Conservation (phyloP, 2,797 vertebrate genomes). For the Epinephelus coioides region DNA sequence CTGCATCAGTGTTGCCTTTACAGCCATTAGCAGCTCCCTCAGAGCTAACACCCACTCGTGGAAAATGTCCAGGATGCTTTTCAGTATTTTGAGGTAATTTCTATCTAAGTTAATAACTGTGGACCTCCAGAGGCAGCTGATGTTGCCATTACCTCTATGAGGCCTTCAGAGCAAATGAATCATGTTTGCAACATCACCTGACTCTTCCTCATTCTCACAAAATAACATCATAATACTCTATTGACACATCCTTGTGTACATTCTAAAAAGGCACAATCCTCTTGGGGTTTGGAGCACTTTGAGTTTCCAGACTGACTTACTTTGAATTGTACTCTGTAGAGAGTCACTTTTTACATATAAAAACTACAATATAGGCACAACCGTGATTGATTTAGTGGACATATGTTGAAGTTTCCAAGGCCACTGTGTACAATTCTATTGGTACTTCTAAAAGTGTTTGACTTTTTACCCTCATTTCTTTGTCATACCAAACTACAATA, state of each 20-base stretch:
- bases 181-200: background rate
- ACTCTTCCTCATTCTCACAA: background rate
- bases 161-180: background rate
- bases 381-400: constrained; percentile 10
- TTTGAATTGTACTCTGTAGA: constrained; percentile 19
- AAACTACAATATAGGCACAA: constrained; percentile 14
- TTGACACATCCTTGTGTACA: constrained; percentile 53
- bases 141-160: constrained; percentile 8
- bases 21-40: background rate
- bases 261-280: constrained; percentile 7
- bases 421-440: background rate
- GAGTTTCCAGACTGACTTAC: background rate
- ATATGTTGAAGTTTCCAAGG: background rate
- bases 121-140: constrained; percentile 3
- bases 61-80: constrained; percentile 57
- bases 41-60: background rate
- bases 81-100: constrained; percentile 61
- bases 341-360: constrained; percentile 17
- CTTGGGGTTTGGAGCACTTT: background rate
- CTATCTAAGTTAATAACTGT: constrained; percentile 34
- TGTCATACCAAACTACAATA: background rate
- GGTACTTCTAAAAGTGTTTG: background rate
- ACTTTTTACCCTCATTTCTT: background rate
- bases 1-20: background rate
- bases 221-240: constrained; percentile 27